Evolutionary conservation across 2,888 invertebrate genomes (phyloP).

Genomic region (Volucella inanis): DNA sequence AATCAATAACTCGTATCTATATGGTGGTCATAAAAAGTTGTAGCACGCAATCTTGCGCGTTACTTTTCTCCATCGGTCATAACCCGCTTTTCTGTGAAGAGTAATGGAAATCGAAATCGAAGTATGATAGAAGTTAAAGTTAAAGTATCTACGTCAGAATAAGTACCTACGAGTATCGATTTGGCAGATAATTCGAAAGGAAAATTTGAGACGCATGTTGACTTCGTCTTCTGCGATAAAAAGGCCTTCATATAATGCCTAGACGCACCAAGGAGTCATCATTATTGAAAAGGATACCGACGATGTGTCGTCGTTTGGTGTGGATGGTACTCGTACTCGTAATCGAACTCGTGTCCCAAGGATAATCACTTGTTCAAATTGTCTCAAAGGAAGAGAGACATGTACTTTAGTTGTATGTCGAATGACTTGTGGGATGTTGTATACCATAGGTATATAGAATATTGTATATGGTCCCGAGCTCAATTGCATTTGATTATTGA

Average conservation of each 20-base stretch:
- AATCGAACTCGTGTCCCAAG: constrained; percentile 12
- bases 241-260: not conserved
- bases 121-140: constrained; percentile 10
- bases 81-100: constrained; percentile 25
- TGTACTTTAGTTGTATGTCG: constrained; percentile 57
- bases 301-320: too few relatives aligned
- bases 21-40: constrained; percentile 17
- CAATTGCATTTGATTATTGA: constrained; percentile 56
- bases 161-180: constrained; percentile 53
- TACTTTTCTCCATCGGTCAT: constrained; percentile 21
- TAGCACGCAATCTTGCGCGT: constrained; percentile 53
- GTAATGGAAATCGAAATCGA: constrained; percentile 34
- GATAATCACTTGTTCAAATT: constrained; percentile 52
- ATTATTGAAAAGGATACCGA: not conserved
- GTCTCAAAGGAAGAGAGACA: constrained; percentile 41
- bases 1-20: constrained; percentile 58
- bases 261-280: not conserved
- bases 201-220: constrained; percentile 27
- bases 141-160: constrained; percentile 20
- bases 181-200: constrained; percentile 46
- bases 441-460: not conserved
- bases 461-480: not conserved
- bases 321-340: too few relatives aligned
- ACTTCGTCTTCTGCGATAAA: not conserved
- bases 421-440: constrained; percentile 29